phyloP scores from a whole-genome alignment of 2,797 vertebrate species.

The Semotilus atromaculatus region DNA sequence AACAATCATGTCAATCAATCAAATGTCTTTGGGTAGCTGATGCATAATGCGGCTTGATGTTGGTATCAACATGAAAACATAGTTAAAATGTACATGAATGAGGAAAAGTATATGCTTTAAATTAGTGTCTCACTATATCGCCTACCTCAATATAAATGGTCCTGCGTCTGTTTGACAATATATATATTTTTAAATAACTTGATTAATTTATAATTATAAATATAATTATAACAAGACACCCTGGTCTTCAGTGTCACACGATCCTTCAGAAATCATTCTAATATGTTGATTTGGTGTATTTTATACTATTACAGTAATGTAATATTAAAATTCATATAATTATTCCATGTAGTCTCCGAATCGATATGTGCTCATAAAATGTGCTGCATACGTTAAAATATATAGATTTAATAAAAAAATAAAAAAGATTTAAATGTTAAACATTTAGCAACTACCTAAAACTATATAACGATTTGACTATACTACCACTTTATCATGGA shows the following conservation, averaged over 20 bases:
- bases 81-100: neutral
- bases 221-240: neutral
- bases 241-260: neutral
- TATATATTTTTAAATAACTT: neutral
- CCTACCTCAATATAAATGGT: neutral
- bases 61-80: neutral
- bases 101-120: neutral
- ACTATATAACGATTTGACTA: neutral
- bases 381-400: neutral
- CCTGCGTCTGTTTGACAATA: neutral
- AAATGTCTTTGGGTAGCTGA: constrained; percentile 7
- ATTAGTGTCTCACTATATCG: neutral
- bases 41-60: constrained; percentile 6
- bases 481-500: neutral
- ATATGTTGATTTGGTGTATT: neutral
- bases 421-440: neutral
- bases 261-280: neutral
- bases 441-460: neutral
- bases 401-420: neutral
- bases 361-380: neutral
- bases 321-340: neutral
- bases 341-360: neutral
- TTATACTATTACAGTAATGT: neutral
- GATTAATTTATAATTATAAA: neutral
- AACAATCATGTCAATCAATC: constrained; percentile 22